Evolutionary conservation across 2,797 vertebrate genomes (phyloP), one percentile per base, ranked within the genome.

Genomic region (Falco rusticolus): DNA sequence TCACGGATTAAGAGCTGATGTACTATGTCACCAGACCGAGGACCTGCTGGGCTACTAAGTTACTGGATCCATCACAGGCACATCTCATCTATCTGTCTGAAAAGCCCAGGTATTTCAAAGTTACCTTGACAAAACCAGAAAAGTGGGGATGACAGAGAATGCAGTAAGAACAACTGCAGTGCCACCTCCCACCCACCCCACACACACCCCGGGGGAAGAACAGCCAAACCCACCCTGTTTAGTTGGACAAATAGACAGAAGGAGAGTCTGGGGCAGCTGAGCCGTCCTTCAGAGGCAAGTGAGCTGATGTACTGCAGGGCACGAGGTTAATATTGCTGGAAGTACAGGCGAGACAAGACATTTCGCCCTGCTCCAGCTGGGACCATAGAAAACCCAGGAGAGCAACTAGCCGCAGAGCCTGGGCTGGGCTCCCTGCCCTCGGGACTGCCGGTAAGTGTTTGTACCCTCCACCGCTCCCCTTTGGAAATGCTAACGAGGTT

Each of bases 401-500:
- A 9, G 13, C 1, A 4, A 53, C 8, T 9, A 41, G 43, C 29
- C 10, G 6, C 74, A 15, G n/a, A 24, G 50, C 63, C 33, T 22
- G 12, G 47, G 29, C 65, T 7, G 56, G 19, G 64, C 28, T 68
- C 71, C 60, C 3, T 74, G 91, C 79, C 63, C 17, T 39, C 78
- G 96, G 83, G 89, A 92, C 81, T 84, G 80, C 33, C 88, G 95
- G 92, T 93, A 45, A 29, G 90, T 96, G 94, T 93, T 97, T 95
- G 96, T 96, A 87, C 69, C 95, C 84, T 96, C 88, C 83, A 2
- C 96, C 60, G 72, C 79, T 85, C 22, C 64, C 65, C 94, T 88
- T 96, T 97, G 87, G 95, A 97, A 97, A 97, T 97, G 98, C 89
- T 97, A 97, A 97, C 93, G 63, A 72, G 94, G 93, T 96, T 97